Base-by-base conservation (phyloP, 2,797 vertebrate genomes). In the Microctenopoma steveboyesi region DNA sequence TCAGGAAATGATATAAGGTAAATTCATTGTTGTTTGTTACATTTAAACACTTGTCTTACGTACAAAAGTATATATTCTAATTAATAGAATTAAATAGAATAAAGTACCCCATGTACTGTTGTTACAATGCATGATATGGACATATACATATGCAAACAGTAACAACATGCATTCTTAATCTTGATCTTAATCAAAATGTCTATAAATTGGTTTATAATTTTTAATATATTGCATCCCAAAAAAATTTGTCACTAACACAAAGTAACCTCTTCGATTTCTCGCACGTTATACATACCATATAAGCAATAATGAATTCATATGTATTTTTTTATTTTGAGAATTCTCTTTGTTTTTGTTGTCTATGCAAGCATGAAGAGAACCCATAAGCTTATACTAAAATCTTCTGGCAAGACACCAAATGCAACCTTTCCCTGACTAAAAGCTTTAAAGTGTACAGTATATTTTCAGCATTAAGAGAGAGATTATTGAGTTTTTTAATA, bases 401-500 rank as follows among this genome's bases (percentile, higher is more conserved):
- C 49, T 13, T 42, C 30, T 66, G 64, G 56, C 47, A 74, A 51
- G 50, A 58, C 43, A 57, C 22, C 63, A 68, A 30, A 72, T 22
- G 27, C 28, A 69, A 43, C 60, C 12, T 30, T 60, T 50, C 2
- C 40, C 18, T 3, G 14, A 54, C 48, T 75, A 33, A 71, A 59
- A 61, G 22, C 51, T 33, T 25, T 15, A 42, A 43, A 66, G 65
- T 25, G 22, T 33, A 28, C 14, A 22, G 28, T 65, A 48, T 30
- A 25, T 66, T 56, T 42, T 62, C 12, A 35, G 59, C 35, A 48
- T 56, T 58, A 22, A 66, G 5, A 60, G 35, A 33, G 22, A 25
- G 42, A 76, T 74, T 67, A 48, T 69, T 46, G 18, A 11, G 27
- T 14, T 65, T 57, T 63, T 48, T 35, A 55, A 62, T 43, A 42